Evolutionary conservation across 53 echinoderm and acorn worm genomes (phyloP), one percentile per base, ranked within the genome.

Genomic region (Mesocentrotus franciscanus): DNA sequence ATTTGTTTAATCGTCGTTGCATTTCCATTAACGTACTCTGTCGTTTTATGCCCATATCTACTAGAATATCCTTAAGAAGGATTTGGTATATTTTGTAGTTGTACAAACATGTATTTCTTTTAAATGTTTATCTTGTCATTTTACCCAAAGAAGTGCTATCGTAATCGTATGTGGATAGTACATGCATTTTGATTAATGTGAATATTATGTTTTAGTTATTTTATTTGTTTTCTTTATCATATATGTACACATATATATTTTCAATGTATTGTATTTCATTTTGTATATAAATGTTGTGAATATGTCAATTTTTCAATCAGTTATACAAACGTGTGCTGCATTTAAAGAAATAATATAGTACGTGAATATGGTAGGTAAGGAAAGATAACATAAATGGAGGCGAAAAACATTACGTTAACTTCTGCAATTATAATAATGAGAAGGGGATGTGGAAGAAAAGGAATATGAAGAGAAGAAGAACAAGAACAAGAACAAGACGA

Each of bases 251-350:
- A n/a, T 32, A 30, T 27, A 27, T 76, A 30, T 76, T 11, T 30
- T 76, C 10, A 39, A 27, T 39, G 42, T 81, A 20, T 64, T 64
- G 16, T 14, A 81, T 42, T 39, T 20, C 16, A 42, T 20, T 13
- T 5, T 78, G 14, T 78, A 78, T 78, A 14, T 78, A 34, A 42
- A 42, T 81, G 81, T 81, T 81, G 81, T 81, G 81, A 81, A 81
- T 81, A 5, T 34, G 34, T 78, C 78, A 81, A 42, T 39, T 81
- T 81, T 81, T 42, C 81, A 81, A 81, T 81, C 42, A 20, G 81
- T 42, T 39, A 39, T 81, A 81, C 36, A 42, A 39, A 78, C 10
- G 81, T 81, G 81, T 81, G 81, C 81, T 81, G 81, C 81, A 81
- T 81, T 33, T 74, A 74, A 74, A 74, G 74, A 74, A 74, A 74